Base-by-base conservation (phyloP, 2,797 vertebrate genomes). In the Gymnoscopelus braueri region DNA sequence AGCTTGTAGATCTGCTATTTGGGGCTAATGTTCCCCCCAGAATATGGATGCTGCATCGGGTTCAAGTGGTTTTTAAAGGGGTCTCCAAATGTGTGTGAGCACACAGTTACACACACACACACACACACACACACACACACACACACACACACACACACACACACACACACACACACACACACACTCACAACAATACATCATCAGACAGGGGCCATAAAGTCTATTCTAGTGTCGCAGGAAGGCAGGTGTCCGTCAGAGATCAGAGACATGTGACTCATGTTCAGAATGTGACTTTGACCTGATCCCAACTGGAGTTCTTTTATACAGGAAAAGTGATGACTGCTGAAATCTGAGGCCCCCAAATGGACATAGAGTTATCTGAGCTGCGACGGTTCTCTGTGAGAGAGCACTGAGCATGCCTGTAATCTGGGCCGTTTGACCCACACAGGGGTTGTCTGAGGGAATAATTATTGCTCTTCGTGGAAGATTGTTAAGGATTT, bases 261-360 rank as follows among this genome's bases (percentile, higher is more conserved):
- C 13, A 52, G 35, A 63, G 65, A 69, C 63, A 70, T 65, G 23
- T 60, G n/a, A 69, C 63, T 85, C 80, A 82, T 78, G 75, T 83
- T 91, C 66, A 77, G 67, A 80, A 71, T 78, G 72, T 85, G 77
- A 83, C 85, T 88, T 86, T 86, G 78, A 70, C 69, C 70, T 78
- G 65, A 76, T 80, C 71, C 74, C 61, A 24, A 15, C 70, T 81
- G 56, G 62, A 82, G 71, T 76, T 63, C 81, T 87, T 85, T 87
- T 78, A 84, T 87, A 75, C 67, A 66, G 73, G 78, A 90, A 92
- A 94, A 91, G 72, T 83, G 87, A 88, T 90, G 89, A 92, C 86
- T 81, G 81, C 57, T 84, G 91, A 91, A 93, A 93, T 88, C 49
- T 67, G 90, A 93, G 64, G 67, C 84, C 67, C 71, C 65, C 54